Evolutionary conservation across 2,888 invertebrate genomes (phyloP).

Genomic region (Orchesella flavescens): DNA sequence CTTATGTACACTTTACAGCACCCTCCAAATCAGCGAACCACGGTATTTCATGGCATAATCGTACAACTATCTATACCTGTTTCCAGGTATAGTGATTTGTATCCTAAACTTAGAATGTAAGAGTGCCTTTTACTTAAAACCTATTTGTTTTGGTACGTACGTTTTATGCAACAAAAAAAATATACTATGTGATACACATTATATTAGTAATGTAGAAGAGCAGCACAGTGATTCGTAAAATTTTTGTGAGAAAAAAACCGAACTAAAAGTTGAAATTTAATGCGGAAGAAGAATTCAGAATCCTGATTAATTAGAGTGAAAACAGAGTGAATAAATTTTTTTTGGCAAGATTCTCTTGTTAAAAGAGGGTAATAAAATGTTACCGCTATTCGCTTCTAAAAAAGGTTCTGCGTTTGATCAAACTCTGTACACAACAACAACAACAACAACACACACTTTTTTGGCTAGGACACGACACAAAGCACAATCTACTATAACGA

Average conservation of each 20-base stretch:
- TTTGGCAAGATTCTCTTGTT: not conserved
- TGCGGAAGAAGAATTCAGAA: not conserved
- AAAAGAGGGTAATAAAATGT: not conserved
- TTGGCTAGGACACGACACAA: too few species aligned
- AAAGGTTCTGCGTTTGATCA: not conserved
- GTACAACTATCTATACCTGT: not conserved
- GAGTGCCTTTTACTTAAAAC: not conserved
- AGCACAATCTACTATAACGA: too few species aligned
- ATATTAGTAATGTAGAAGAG: not conserved
- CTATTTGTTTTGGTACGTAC: constrained; percentile 30
- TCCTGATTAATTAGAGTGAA: not conserved
- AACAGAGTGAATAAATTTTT: not conserved
- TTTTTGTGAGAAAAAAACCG: not conserved
- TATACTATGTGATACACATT: not conserved
- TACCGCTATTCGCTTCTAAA: constrained; percentile 2
- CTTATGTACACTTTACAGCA: constrained; percentile 71
- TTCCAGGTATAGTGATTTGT: constrained; percentile 27
- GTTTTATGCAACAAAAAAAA: constrained; percentile 7
- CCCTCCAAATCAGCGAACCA: constrained; percentile 72
- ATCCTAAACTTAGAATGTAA: constrained; percentile 41
- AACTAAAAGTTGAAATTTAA: not conserved
- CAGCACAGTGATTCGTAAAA: not conserved
- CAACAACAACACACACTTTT: too few species aligned
- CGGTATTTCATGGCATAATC: constrained; percentile 57
- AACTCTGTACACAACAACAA: too few species aligned